Evolutionary conservation across 2,888 invertebrate species (phyloP).

Genomic region (Lasioglossum zephyrum): DNA sequence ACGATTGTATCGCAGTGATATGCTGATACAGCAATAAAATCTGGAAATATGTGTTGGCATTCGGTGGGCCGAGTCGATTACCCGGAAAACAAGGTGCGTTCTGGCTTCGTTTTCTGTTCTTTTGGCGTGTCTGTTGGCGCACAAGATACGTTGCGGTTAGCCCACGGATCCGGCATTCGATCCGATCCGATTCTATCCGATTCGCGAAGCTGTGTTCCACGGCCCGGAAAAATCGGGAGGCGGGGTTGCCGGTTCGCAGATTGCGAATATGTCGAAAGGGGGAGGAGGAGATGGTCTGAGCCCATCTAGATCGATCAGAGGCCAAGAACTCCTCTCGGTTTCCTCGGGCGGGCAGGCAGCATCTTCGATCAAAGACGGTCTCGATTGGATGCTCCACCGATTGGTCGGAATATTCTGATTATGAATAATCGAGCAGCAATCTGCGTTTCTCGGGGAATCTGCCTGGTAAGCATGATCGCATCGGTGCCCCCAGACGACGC

Average conservation of each 20-base stretch:
- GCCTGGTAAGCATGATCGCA: constrained; percentile 44
- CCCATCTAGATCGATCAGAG: constrained; percentile 30
- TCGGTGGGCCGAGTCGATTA: background rate
- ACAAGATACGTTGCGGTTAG: constrained; percentile 2
- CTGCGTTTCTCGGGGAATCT: constrained; percentile 42
- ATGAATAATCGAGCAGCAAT: constrained; percentile 74
- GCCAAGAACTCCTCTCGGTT: constrained; percentile 13
- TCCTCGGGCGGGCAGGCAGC: constrained; percentile 38
- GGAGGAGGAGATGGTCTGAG: background rate
- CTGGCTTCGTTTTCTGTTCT: background rate
- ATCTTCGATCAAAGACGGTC: constrained; percentile 74
- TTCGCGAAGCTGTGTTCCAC: constrained; percentile 1
- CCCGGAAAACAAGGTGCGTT: constrained; percentile 5
- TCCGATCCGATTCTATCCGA: background rate
- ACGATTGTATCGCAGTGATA: background rate
- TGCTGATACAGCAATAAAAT: background rate
- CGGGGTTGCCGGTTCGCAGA: background rate
- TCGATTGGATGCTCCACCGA: constrained; percentile 71
- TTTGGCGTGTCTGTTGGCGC: background rate
- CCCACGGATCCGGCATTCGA: background rate
- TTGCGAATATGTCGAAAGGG: constrained; percentile 1
- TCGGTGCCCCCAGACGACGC: background rate
- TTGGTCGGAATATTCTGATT: constrained; percentile 58
- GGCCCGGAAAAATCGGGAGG: background rate
- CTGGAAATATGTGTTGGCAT: background rate